phyloP scores from a whole-genome alignment of 37 sponge, comb jelly and placozoan genomes.

The Ianthella basta region DNA sequence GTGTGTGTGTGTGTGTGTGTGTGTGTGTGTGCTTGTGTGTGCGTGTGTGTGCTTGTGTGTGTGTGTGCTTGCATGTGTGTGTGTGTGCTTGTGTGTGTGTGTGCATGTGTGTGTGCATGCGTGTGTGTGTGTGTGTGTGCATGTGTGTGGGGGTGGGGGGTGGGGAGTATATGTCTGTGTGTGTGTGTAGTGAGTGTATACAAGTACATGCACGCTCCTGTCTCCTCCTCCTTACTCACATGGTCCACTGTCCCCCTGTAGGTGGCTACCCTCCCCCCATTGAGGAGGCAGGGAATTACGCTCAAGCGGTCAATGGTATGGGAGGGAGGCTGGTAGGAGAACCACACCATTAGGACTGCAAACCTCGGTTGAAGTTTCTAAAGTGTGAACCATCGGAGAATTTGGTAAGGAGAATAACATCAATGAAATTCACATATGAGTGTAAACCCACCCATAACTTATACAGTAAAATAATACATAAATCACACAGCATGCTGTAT shows the following conservation, averaged over 20 bases:
- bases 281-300: constrained; percentile 6
- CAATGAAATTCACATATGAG: too few relatives aligned
- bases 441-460: too few relatives aligned
- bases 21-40: too few relatives aligned
- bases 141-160: too few relatives aligned
- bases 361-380: background rate
- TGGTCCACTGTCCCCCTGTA: constrained; percentile 55
- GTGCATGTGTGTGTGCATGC: background rate
- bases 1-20: too few relatives aligned
- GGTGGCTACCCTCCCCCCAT: constrained; percentile 38
- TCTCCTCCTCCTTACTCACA: constrained; percentile 11
- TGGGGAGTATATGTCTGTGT: too few relatives aligned
- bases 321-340: constrained; percentile 54
- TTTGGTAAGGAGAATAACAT: background rate
- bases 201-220: background rate
- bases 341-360: constrained; percentile 27
- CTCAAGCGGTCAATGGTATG: constrained; percentile 34
- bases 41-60: too few relatives aligned
- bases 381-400: background rate
- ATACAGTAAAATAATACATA: too few relatives aligned
- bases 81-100: too few relatives aligned
- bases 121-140: background rate
- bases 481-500: too few relatives aligned
- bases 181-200: too few relatives aligned
- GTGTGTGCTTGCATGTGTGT: too few relatives aligned